These are phyloP conservation scores for Eclectus roratus DNA, from an alignment of 2,113 vertebrate species.

Conservation along the genomic window DNA sequence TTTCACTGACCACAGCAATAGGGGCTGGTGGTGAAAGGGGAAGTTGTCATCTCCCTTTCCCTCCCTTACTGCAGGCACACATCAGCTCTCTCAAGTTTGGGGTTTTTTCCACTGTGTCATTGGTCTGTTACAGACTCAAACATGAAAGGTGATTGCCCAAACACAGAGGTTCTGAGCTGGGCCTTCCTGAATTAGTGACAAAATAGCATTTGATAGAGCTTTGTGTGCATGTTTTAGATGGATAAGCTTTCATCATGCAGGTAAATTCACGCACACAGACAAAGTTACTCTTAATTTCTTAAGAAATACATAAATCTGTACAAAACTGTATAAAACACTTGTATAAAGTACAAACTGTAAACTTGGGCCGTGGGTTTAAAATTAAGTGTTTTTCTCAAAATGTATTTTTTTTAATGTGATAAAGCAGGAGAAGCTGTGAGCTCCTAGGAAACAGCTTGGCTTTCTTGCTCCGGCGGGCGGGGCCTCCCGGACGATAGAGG, in stretches of 20 bases:
- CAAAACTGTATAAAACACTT: too few relatives aligned
- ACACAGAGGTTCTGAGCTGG: too few relatives aligned
- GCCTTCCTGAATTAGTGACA: background rate
- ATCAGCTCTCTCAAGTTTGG: background rate
- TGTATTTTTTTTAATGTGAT: background rate
- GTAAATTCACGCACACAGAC: too few relatives aligned
- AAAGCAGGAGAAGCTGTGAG: background rate
- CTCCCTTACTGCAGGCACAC: fast-evolving
- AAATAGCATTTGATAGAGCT: fast-evolving
- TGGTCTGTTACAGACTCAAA: fast-evolving
- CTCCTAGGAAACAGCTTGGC: background rate
- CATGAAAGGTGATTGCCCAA: background rate
- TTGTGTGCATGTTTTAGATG: fast-evolving
- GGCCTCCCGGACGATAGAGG: background rate
- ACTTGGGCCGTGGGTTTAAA: background rate
- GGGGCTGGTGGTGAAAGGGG: background rate
- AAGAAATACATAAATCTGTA: background rate
- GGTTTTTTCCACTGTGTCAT: fast-evolving
- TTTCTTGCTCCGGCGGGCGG: too few relatives aligned
- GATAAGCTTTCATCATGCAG: background rate
- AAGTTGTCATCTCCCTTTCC: background rate
- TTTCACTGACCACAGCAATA: fast-evolving
- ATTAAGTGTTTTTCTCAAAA: background rate
- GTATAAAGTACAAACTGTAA: background rate
- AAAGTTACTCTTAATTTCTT: background rate